phyloP scores from a whole-genome alignment of 2,797 vertebrate genomes.

The Lutjanus argentimaculatus region DNA sequence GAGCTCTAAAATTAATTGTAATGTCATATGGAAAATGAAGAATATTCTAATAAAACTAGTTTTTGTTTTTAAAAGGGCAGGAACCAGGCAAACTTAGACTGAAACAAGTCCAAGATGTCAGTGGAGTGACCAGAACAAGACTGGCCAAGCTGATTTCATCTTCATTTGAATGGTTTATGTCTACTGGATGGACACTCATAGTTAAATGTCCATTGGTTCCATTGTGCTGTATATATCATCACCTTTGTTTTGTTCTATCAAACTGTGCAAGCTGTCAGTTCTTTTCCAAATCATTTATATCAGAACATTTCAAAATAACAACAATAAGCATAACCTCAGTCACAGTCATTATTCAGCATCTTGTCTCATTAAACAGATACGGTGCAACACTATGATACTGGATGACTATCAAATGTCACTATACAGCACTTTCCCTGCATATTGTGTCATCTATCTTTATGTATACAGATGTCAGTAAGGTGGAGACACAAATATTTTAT shows the following conservation, averaged over 20 bases:
- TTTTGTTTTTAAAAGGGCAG: not conserved
- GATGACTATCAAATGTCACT: not conserved
- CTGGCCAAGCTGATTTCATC: not conserved
- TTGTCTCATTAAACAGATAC: slow-evolving; percentile 4
- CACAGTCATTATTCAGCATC: not conserved
- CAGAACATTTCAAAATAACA: not conserved
- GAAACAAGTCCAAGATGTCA: not conserved
- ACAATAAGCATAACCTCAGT: not conserved
- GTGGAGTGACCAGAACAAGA: not conserved
- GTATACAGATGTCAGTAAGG: slow-evolving; percentile 3
- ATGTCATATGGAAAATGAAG: not conserved
- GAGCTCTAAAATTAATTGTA: not conserved
- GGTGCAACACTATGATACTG: not conserved
- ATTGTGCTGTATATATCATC: not conserved
- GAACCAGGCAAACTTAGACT: not conserved
- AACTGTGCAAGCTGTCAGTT: not conserved
- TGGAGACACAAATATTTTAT: not conserved
- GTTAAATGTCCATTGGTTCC: not conserved
- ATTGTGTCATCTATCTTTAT: slow-evolving; percentile 24
- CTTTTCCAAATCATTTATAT: not conserved
- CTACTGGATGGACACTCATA: not conserved
- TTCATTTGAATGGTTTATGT: not conserved
- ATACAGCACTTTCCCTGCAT: not conserved
- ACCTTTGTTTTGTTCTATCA: not conserved
- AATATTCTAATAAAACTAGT: not conserved